phyloP scores from a whole-genome alignment of 2,797 vertebrate genomes.

The Pseudomugil tenellus region DNA sequence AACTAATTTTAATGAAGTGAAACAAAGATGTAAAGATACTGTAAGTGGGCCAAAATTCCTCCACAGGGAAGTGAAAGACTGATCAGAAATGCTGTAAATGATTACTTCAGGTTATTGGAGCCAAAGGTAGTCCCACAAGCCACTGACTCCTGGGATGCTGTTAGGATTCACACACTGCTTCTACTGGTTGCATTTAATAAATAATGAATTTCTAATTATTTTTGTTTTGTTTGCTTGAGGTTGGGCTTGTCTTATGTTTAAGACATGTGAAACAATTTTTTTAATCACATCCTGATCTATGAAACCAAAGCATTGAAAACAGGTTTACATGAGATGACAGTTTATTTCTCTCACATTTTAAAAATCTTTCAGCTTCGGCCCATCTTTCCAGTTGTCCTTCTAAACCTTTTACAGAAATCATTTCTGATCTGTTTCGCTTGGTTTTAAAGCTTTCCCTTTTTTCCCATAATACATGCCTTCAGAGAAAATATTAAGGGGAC shows the following conservation, averaged over 20 bases:
- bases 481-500: background rate
- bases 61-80: background rate
- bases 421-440: conserved; percentile 4
- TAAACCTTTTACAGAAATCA: conserved; percentile 14
- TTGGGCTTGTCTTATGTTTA: background rate
- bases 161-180: background rate
- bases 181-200: background rate
- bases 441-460: background rate
- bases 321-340: background rate
- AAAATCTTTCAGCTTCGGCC: background rate
- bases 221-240: background rate
- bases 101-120: background rate
- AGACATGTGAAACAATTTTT: background rate
- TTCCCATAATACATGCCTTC: background rate
- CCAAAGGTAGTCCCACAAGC: background rate
- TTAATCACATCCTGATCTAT: background rate
- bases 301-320: background rate
- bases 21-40: background rate
- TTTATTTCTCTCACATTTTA: background rate
- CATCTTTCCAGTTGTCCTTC: conserved; percentile 1
- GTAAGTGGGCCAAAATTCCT: background rate
- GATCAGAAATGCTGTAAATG: background rate
- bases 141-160: background rate
- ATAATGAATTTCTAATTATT: background rate
- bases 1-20: background rate